Conservation (phyloP, 2,113 vertebrate species). For the Xyrauchen texanus region DNA sequence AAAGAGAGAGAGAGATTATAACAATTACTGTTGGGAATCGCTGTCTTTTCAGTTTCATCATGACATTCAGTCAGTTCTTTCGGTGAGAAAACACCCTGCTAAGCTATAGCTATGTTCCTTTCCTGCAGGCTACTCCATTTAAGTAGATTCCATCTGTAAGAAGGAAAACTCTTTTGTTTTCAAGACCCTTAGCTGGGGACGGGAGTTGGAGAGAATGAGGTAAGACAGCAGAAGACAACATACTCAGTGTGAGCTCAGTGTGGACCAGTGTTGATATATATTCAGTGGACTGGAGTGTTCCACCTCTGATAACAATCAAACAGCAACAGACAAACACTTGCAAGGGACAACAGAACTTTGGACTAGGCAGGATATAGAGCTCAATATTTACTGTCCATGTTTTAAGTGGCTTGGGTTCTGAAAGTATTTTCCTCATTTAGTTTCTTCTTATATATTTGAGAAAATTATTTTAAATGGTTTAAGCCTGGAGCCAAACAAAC, state of each 20-base stretch:
- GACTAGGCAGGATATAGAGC: neutral
- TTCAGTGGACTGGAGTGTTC: conserved; percentile 5
- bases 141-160: conserved; percentile 28
- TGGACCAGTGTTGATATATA: conserved; percentile 21
- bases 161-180: conserved; percentile 35
- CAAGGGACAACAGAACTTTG: conserved; percentile 23
- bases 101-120: neutral
- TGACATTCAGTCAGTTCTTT: conserved; percentile 21
- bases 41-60: conserved; percentile 29
- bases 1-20: too few relatives aligned
- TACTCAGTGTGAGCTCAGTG: conserved; percentile 38
- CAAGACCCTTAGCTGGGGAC: conserved; percentile 34
- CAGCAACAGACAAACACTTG: neutral
- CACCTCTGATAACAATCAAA: conserved; percentile 15
- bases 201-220: conserved; percentile 14
- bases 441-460: too few relatives aligned
- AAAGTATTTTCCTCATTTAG: too few relatives aligned
- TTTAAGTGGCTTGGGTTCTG: neutral
- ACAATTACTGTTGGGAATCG: neutral
- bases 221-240: conserved; percentile 8
- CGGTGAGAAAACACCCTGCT: conserved; percentile 25
- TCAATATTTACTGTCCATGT: neutral
- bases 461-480: too few relatives aligned
- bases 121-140: conserved; percentile 14
- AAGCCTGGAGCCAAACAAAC: too few relatives aligned